Evolutionary conservation across 2,113 vertebrate species (phyloP), one percentile per base, ranked within the genome.

Genomic region (Shinisaurus crocodilurus): DNA sequence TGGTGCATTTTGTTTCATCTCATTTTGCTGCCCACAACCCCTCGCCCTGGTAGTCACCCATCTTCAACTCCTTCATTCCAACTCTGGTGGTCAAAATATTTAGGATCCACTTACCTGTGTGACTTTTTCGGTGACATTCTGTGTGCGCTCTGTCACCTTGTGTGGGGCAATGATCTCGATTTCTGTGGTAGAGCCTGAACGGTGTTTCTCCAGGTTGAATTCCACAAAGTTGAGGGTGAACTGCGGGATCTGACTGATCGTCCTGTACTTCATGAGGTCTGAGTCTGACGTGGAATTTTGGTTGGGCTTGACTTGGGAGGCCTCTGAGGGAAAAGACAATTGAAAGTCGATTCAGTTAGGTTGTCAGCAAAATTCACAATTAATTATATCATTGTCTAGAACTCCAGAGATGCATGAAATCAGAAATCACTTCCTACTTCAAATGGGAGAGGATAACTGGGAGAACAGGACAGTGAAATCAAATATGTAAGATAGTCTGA

Each of bases 81-180:
- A 50, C 18, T 13, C 32, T 85, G 67, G 45, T n/a, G 3, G 29
- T 57, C 12, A 57, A n/a, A 32, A 63, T n/a, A 13, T 7, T 60
- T 60, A 54, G 3, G n/a, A 50, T 29, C 86, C 82, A 92, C 92
- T 0, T 96, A 99, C 99, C 98, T 99, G 99, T 1, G 99, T 99
- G 96, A 99, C 99, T 95, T 99, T 99, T 97, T 99, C 99, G 0
- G 99, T 99, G 97, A 99, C 99, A 0, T 99, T 99, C 97, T 99
- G 99, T 0, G 99, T 98, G 70, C 99, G 97, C 80, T 99, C 99
- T 90, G 98, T 98, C 91, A 99, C 98, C 92, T 99, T 99, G 97
- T 98, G 98, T 27, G 98, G 98, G 0, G 99, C 98, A 0, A 99
- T 99, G 91, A 99, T 99, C 97, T 99, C 99, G 0, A 99, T 99